Evolutionary conservation across 2,797 vertebrate species (phyloP).

Genomic region (Hippopotamyrus pictus): DNA sequence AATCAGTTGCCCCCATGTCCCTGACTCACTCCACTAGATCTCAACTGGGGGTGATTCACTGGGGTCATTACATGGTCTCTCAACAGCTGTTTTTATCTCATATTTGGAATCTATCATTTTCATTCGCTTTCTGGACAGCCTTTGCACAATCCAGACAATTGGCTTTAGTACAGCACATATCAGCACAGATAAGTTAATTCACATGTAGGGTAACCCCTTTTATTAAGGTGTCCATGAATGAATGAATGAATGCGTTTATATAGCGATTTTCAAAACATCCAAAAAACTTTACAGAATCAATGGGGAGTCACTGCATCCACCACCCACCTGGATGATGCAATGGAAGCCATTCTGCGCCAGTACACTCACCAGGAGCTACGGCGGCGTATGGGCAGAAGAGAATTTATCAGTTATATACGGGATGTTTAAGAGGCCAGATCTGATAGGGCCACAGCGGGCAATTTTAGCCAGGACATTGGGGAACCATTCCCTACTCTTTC

Average conservation of each 20-base stretch:
- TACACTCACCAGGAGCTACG: not conserved
- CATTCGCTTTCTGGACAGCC: not conserved
- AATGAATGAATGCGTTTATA: not conserved
- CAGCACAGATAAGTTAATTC: not conserved
- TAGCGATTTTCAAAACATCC: not conserved
- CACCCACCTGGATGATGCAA: not conserved
- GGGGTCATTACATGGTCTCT: slow-evolving; percentile 13
- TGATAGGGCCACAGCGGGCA: not conserved
- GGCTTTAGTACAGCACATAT: not conserved
- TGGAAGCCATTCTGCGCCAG: not conserved
- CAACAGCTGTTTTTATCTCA: slow-evolving; percentile 8
- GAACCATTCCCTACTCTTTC: not conserved
- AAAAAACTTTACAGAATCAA: not conserved
- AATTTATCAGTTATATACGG: not conserved
- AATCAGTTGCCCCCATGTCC: slow-evolving; percentile 28
- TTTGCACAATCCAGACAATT: not conserved
- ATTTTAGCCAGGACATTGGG: not conserved
- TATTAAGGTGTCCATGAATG: not conserved
- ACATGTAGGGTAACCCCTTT: not conserved
- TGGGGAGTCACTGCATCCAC: not conserved
- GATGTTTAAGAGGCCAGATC: not conserved
- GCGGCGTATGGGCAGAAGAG: not conserved
- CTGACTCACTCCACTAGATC: slow-evolving; percentile 18
- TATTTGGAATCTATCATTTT: not conserved
- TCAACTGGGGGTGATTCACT: slow-evolving; percentile 24